These are phyloP conservation scores for Didymodactylos carnosus DNA, from an alignment of 2,888 invertebrate genomes.

Conservation along the genomic window DNA sequence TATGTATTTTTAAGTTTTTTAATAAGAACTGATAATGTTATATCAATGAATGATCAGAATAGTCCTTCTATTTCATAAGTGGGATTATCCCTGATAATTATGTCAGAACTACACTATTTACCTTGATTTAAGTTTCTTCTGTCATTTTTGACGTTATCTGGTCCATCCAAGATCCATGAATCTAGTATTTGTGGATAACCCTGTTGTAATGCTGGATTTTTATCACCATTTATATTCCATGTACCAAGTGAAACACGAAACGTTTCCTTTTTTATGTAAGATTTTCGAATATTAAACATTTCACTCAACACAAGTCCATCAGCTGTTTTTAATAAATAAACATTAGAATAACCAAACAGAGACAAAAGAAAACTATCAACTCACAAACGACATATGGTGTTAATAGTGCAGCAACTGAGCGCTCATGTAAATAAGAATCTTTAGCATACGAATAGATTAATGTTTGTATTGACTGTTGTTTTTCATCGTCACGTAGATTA, in stretches of 20 bases:
- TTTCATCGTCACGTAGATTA: slow-evolving; percentile 70
- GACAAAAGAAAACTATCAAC: slow-evolving; percentile 53
- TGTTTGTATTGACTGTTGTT: slow-evolving; percentile 47
- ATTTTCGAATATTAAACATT: slow-evolving; percentile 22
- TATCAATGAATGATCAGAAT: too few relatives aligned
- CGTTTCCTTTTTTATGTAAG: slow-evolving; percentile 22
- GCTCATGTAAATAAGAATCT: background rate
- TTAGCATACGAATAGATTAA: slow-evolving; percentile 2
- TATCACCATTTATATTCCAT: slow-evolving; percentile 97
- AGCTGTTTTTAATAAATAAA: slow-evolving; percentile 18
- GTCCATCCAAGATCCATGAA: slow-evolving; percentile 73
- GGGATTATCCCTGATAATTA: too few relatives aligned
- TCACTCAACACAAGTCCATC: slow-evolving; percentile 21
- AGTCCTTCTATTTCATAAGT: too few relatives aligned
- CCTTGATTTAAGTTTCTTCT: background rate
- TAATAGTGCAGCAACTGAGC: slow-evolving; percentile 35
- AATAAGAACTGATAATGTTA: too few relatives aligned
- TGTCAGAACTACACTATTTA: too few relatives aligned
- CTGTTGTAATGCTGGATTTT: slow-evolving; percentile 42
- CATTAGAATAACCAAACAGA: slow-evolving; percentile 13
- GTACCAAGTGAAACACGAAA: slow-evolving; percentile 72
- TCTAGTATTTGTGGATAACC: slow-evolving; percentile 37
- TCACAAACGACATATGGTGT: slow-evolving; percentile 64
- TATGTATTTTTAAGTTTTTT: too few relatives aligned
- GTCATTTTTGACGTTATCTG: too few relatives aligned